Conservation (phyloP, 2,797 vertebrate genomes). For the Paguma larvata region DNA sequence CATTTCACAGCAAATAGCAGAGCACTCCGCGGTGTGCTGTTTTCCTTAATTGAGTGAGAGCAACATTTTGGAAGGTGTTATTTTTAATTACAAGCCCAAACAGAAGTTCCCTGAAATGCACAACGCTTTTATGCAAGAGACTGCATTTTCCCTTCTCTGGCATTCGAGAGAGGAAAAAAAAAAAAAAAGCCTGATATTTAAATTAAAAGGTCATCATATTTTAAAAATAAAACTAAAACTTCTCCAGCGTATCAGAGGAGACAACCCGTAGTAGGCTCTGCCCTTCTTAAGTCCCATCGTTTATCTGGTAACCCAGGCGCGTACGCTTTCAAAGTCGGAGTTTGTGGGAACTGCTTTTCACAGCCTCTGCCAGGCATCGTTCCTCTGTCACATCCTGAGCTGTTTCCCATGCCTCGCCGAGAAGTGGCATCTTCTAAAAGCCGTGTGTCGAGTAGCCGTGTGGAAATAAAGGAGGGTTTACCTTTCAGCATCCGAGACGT, state of each 20-base stretch:
- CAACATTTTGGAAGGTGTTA: slow-evolving; percentile 8
- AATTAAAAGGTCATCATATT: slow-evolving; percentile 62
- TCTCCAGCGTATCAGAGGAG: neutral
- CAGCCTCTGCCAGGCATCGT: neutral
- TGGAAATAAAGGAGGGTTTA: neutral
- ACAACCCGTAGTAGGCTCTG: neutral
- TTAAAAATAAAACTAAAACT: slow-evolving; percentile 58
- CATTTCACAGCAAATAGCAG: neutral
- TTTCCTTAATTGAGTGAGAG: neutral
- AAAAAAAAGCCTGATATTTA: slow-evolving; percentile 50
- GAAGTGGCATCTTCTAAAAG: neutral
- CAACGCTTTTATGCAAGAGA: neutral
- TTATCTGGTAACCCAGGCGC: neutral
- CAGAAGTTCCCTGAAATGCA: neutral
- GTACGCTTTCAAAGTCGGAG: neutral
- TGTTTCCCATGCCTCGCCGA: neutral
- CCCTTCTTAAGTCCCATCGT: neutral
- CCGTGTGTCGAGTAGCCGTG: neutral
- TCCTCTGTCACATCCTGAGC: neutral
- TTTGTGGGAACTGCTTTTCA: slow-evolving; percentile 20
- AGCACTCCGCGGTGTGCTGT: neutral
- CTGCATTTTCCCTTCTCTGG: neutral
- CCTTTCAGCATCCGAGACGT: neutral
- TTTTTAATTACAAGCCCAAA: slow-evolving; percentile 39
- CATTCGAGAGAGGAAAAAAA: neutral